phyloP scores from a whole-genome alignment of 2,888 invertebrate genomes.

The Periphyllus acericola region DNA sequence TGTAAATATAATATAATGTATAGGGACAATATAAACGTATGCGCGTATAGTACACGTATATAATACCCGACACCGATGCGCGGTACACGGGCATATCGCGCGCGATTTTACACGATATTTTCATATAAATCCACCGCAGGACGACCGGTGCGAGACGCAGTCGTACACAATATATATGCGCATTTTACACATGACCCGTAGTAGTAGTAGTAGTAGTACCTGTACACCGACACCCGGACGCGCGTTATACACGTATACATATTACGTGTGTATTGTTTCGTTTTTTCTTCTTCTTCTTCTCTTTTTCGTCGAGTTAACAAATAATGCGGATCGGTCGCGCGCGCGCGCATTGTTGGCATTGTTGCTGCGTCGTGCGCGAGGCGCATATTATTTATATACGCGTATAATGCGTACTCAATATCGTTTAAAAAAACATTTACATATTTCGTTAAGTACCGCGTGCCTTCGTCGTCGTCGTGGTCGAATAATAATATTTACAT shows the following conservation, averaged over 20 bases:
- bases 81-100: too few relatives aligned
- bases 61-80: too few relatives aligned
- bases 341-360: conserved; percentile 29
- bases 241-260: too few relatives aligned
- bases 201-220: too few relatives aligned
- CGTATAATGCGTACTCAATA: background rate
- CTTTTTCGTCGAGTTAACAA: background rate
- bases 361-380: conserved; percentile 5
- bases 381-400: background rate
- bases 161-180: background rate
- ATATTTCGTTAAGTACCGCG: background rate
- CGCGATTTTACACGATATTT: too few relatives aligned
- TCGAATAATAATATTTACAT: background rate
- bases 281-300: background rate
- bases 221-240: too few relatives aligned
- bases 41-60: too few relatives aligned
- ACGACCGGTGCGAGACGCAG: background rate
- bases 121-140: too few relatives aligned
- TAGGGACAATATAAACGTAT: too few relatives aligned
- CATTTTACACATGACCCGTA: too few relatives aligned
- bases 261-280: background rate
- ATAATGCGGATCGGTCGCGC: background rate
- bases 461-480: background rate
- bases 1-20: too few relatives aligned
- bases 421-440: conserved; percentile 30